These are phyloP conservation scores for Littorina saxatilis DNA, from an alignment of 1,140 invertebrate species.

Conservation along the genomic window DNA sequence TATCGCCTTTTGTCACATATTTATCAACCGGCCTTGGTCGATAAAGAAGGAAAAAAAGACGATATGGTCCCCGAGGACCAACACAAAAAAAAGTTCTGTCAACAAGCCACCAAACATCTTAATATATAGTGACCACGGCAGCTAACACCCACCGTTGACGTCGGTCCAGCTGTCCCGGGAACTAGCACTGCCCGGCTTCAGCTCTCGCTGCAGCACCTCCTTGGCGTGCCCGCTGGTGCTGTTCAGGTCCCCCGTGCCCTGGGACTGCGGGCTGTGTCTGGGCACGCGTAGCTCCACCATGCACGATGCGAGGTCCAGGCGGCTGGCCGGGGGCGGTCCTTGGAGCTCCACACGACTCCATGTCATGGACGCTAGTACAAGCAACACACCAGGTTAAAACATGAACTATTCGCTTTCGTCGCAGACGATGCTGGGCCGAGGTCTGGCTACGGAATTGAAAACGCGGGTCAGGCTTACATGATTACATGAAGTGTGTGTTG, in stretches of 20 bases:
- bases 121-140: no score
- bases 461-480: no score
- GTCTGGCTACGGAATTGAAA: no score
- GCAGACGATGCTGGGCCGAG: no score
- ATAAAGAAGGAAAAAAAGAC: no score
- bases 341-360: slow-evolving; percentile 70
- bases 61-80: no score
- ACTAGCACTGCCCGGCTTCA: slow-evolving; percentile 69
- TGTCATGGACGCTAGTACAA: slow-evolving; percentile 56
- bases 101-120: no score
- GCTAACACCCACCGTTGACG: slow-evolving; percentile 43
- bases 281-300: slow-evolving; percentile 56
- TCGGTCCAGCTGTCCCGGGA: slow-evolving; percentile 56
- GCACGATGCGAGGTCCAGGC: slow-evolving; percentile 73
- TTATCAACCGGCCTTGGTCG: no score
- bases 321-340: slow-evolving; percentile 70
- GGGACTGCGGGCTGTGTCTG: not conserved
- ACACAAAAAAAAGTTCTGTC: no score
- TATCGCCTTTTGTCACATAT: no score
- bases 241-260: slow-evolving; percentile 50
- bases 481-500: no score
- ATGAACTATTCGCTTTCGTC: no score
- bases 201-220: slow-evolving; percentile 65
- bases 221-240: slow-evolving; percentile 54
- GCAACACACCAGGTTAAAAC: not conserved